Evolutionary conservation across 1,140 invertebrate species (phyloP).

Genomic region (Tetranychus cinnabarinus): DNA sequence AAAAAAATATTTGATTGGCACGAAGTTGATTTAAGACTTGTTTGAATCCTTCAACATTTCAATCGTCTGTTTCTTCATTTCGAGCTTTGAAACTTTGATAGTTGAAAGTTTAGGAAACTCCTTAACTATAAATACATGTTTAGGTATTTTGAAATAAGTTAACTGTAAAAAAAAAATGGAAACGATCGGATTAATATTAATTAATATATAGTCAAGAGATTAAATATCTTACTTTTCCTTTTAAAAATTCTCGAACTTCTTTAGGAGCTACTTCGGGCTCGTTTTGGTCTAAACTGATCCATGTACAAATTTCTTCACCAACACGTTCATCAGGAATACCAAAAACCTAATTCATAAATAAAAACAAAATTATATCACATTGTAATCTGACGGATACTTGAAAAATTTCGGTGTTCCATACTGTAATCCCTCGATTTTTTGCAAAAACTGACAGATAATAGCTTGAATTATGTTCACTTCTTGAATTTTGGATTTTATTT

Average conservation of each 20-base stretch:
- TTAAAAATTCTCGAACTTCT: constrained; percentile 11
- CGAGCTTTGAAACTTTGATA: constrained; percentile 28
- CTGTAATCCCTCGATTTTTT: too few relatives aligned
- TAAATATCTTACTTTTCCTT: constrained; percentile 5
- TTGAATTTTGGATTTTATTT: too few relatives aligned
- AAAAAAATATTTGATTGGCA: too few relatives aligned
- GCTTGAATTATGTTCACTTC: too few relatives aligned
- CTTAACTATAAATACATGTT: constrained; percentile 39
- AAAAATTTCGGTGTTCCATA: too few relatives aligned
- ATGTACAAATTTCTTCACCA: constrained; percentile 29
- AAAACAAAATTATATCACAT: neutral
- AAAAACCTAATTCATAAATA: constrained; percentile 17
- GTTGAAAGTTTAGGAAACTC: constrained; percentile 54
- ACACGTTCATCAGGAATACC: constrained; percentile 28
- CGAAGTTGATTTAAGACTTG: too few relatives aligned
- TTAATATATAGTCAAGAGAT: neutral
- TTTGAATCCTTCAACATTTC: neutral
- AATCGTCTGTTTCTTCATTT: neutral
- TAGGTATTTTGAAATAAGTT: constrained; percentile 56
- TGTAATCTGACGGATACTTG: too few relatives aligned
- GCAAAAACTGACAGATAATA: too few relatives aligned
- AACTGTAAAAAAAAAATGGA: constrained; percentile 24
- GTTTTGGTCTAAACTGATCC: constrained; percentile 23
- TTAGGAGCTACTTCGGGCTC: constrained; percentile 12
- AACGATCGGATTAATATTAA: neutral